Percentiles rank a stretch among this genome's conserved stretches.
Conservation (phyloP, 2,113 vertebrate species). For the Ascaphus truei region DNA sequence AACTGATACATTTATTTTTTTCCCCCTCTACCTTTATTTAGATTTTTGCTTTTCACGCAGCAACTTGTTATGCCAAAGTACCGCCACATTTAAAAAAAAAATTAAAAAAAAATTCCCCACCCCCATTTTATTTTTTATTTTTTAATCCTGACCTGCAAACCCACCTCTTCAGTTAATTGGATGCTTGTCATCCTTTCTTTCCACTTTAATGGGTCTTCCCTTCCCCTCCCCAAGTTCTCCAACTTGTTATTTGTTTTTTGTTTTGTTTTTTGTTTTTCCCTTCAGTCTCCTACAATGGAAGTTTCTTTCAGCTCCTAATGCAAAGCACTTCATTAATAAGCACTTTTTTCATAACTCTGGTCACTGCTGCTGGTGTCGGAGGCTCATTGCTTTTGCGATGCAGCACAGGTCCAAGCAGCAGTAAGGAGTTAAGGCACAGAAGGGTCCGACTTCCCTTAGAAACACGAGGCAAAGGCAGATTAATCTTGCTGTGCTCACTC, state of each 20-base stretch:
- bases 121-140: not conserved
- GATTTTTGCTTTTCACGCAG: constrained; percentile 41
- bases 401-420: not conserved
- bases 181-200: not conserved
- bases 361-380: constrained; percentile 13
- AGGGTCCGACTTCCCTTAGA: constrained; percentile 52
- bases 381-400: not conserved
- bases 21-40: constrained; percentile 55
- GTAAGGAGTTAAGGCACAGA: constrained; percentile 52
- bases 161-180: not conserved
- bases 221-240: no score
- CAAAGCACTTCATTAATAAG: constrained; percentile 89
- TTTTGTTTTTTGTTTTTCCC: no score
- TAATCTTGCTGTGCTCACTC: constrained; percentile 38
- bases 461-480: constrained; percentile 47
- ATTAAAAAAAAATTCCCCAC: constrained; percentile 31
- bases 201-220: not conserved
- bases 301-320: constrained; percentile 70
- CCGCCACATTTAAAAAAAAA: constrained; percentile 37
- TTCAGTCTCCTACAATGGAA: constrained; percentile 45
- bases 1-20: constrained; percentile 46
- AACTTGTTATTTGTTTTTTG: no score
- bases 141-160: not conserved
- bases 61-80: constrained; percentile 34
- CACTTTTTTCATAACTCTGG: constrained; percentile 77